Evolutionary conservation across 37 sponge, comb jelly and placozoan genomes (phyloP), one percentile per base, ranked within the genome.

Genomic region (Aplysina aerophoba): DNA sequence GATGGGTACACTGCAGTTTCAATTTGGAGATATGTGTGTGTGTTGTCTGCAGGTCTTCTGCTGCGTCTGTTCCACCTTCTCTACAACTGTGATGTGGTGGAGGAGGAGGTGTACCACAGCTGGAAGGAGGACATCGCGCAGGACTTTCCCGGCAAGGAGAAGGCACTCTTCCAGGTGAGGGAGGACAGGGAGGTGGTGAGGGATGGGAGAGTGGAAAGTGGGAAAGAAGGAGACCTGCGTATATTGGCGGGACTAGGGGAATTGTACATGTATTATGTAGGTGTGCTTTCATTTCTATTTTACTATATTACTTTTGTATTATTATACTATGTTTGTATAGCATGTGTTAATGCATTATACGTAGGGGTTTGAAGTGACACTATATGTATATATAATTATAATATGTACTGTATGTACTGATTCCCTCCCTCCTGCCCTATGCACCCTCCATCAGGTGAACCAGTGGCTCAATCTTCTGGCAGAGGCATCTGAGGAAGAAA

Each of bases 51-150:
- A 95, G 95, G 91, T 4, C 28, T 95, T 64, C 54, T 95, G 36
- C 75, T 92, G 39, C 83, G 93, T 0, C 15, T 92, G 56, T 95
- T 95, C 84, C 62, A 72, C 11, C 84, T 85, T 66, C 81, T 83
- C 81, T 95, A 95, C 59, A 88, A 92, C 19, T 75, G 86, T 86
- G 95, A 95, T 44, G 88, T 95, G 17, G 74, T 92, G 31, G 95
- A 95, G 17, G 95, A 92, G 50, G 95, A 92, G 28, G 90, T 78
- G 5, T 87, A 90, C 82, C 44, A 92, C 28, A 58, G 67, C 31
- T 95, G 95, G 95, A 95, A 84, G 59, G 95, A 95, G 24, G 95
- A 95, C 66, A 50, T 85, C 59, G 61, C 82, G 6, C 82, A 90
- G 57, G 81, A 89, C 21, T 85, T 81, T 30, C 95, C 95, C 11